Percentiles rank a stretch among this genome's conserved stretches.
Conservation (phyloP, 2,113 vertebrate species). For the Gymnarchus niloticus region DNA sequence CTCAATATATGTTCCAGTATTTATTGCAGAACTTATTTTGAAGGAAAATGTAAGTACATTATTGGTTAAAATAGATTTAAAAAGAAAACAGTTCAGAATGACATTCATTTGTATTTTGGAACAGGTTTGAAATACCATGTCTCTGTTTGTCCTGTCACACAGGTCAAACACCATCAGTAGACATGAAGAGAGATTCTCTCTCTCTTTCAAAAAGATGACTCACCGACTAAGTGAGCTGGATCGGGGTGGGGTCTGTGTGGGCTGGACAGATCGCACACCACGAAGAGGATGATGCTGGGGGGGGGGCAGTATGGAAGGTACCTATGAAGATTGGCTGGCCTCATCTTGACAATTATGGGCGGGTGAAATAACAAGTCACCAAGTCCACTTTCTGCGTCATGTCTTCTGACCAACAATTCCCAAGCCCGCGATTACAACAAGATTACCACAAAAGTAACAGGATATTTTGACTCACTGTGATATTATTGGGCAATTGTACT, state of each 20-base stretch:
- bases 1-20: too few relatives aligned
- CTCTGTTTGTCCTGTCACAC: not conserved
- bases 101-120: not conserved
- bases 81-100: not conserved
- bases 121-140: not conserved
- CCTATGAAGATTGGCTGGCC: not conserved
- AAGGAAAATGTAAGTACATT: too few relatives aligned
- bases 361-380: not conserved
- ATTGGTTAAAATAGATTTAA: not conserved
- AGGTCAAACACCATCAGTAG: not conserved
- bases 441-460: not conserved
- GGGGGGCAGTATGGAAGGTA: not conserved
- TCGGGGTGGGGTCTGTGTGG: conserved; percentile 1
- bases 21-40: too few relatives aligned
- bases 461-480: not conserved
- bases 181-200: not conserved
- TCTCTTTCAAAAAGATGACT: not conserved
- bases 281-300: not conserved
- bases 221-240: not conserved
- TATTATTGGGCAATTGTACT: not conserved
- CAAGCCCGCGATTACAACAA: not conserved
- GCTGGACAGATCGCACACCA: not conserved
- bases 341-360: not conserved
- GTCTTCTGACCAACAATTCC: not conserved
- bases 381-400: not conserved